Conservation (phyloP, 1,140 invertebrate genomes). For the Diachasmimorpha longicaudata region DNA sequence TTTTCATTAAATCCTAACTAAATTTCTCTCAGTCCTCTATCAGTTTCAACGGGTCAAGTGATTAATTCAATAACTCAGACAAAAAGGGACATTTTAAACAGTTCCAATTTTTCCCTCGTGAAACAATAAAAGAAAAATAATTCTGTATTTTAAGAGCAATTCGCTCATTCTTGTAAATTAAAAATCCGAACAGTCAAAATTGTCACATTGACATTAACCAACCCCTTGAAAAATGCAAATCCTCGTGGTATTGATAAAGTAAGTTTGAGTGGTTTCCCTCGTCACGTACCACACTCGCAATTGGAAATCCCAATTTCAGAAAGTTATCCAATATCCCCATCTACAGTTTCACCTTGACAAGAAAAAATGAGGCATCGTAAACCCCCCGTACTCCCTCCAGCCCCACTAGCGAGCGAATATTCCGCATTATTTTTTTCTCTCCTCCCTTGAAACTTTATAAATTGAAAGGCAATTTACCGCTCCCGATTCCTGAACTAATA, state of each 20-base stretch:
- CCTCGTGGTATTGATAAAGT: not conserved
- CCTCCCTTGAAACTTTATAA: not conserved
- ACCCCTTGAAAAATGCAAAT: not conserved
- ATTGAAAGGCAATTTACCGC: not conserved
- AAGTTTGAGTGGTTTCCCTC: not conserved
- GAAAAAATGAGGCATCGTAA: not conserved
- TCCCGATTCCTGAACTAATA: not conserved
- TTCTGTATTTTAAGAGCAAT: no score
- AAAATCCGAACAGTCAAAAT: no score
- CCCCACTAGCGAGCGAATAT: no score
- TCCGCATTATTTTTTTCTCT: not conserved
- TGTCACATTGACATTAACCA: not conserved
- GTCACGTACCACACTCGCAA: not conserved
- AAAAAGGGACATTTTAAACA: no score
- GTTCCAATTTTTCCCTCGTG: no score
- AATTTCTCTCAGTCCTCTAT: no score
- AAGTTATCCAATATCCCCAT: slow-evolving; percentile 10
- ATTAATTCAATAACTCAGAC: no score
- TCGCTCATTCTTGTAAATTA: no score
- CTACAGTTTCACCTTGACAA: not conserved
- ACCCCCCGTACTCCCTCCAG: not conserved
- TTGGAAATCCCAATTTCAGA: not conserved
- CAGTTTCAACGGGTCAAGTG: no score
- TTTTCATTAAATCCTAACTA: no score
- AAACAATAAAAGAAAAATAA: no score